Evolutionary conservation across 2,797 vertebrate species (phyloP).

Genomic region (Peromyscus nudipes): DNA sequence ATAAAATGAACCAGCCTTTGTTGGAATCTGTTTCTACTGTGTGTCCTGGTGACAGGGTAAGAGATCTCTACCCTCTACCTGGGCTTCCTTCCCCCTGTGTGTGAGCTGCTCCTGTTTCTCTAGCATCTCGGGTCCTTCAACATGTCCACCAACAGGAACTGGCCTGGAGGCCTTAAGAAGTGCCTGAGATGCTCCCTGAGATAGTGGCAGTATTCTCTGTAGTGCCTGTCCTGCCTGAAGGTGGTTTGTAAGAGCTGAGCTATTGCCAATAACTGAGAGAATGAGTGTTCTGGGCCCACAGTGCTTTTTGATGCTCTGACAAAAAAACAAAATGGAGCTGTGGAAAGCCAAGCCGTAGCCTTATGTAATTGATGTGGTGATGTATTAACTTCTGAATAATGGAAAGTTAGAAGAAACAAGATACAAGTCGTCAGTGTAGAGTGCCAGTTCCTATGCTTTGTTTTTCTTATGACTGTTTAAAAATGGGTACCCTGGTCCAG

Average conservation of each 20-base stretch:
- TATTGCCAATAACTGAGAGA: not conserved
- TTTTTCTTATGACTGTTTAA: not conserved
- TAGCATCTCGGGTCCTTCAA: not conserved
- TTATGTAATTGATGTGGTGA: not conserved
- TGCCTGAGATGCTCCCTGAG: not conserved
- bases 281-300: not conserved
- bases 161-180: not conserved
- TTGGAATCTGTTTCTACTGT: not conserved
- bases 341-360: not conserved
- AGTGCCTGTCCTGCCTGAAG: not conserved
- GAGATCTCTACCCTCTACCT: not conserved
- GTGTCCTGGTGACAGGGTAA: rapidly evolving
- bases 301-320: not conserved
- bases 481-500: not conserved
- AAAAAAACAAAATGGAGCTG: not conserved
- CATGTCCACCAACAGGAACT: not conserved
- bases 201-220: not conserved
- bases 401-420: not conserved
- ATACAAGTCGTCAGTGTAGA: not conserved
- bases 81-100: not conserved
- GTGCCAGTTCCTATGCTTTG: not conserved
- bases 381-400: not conserved
- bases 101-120: not conserved
- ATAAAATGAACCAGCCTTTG: not conserved
- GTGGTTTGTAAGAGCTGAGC: not conserved